phyloP scores from a whole-genome alignment of 2,888 invertebrate genomes.

The Synanthedon andrenaeformis region DNA sequence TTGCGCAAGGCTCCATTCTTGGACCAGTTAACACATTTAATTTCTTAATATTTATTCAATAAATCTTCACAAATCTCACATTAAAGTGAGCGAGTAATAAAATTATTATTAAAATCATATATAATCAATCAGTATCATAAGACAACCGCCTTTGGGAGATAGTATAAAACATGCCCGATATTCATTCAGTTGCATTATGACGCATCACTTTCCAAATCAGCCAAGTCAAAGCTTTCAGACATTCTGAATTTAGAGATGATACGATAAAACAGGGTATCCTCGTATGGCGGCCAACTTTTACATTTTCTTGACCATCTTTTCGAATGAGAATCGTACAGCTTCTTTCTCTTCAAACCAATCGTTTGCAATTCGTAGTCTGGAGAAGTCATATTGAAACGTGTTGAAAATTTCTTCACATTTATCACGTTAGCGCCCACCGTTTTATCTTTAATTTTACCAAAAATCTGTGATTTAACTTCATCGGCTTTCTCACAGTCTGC shows the following conservation, averaged over 20 bases:
- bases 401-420: background rate
- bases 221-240: conserved; percentile 59
- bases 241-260: conserved; percentile 53
- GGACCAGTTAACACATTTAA: too few relatives aligned
- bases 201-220: conserved; percentile 24
- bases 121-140: too few relatives aligned
- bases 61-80: too few relatives aligned
- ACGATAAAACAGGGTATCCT: conserved; percentile 48
- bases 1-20: too few relatives aligned
- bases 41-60: too few relatives aligned
- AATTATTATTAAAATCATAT: too few relatives aligned
- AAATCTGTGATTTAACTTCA: background rate
- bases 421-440: conserved; percentile 6
- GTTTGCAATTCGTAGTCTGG: conserved; percentile 6
- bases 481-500: background rate
- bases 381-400: background rate
- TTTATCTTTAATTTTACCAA: background rate
- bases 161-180: too few relatives aligned
- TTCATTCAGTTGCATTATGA: too few relatives aligned
- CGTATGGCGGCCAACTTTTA: conserved; percentile 55
- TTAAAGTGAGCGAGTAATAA: too few relatives aligned
- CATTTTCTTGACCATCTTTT: conserved; percentile 18
- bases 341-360: conserved; percentile 13
- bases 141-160: too few relatives aligned
- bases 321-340: conserved; percentile 30